Evolutionary conservation across 2,888 invertebrate genomes (phyloP).

Genomic region (Himalopsyche kuldschensis): DNA sequence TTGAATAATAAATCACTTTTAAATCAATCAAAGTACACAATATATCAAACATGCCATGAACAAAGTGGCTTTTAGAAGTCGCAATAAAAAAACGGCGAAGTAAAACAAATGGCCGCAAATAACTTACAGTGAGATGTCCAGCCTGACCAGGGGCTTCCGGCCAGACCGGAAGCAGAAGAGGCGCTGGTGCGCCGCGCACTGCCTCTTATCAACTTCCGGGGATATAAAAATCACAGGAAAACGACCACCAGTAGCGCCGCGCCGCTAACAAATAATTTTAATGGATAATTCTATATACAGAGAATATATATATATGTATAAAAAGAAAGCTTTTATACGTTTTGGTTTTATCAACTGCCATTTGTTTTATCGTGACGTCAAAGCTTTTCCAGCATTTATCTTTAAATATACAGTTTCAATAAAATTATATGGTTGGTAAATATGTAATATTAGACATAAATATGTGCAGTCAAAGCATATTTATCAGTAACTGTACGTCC

Average conservation of each 20-base stretch:
- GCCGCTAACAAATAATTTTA: neutral
- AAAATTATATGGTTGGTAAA: no score
- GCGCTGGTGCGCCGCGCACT: neutral
- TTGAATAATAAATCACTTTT: neutral
- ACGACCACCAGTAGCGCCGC: neutral
- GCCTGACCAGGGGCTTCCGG: conserved; percentile 22
- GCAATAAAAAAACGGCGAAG: neutral
- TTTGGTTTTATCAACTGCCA: no score
- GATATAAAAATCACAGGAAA: neutral
- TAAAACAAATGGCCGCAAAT: neutral
- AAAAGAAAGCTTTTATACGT: no score
- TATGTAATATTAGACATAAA: no score
- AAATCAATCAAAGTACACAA: neutral
- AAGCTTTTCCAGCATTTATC: no score
- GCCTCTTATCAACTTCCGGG: neutral
- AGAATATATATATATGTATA: no score
- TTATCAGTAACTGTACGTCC: no score
- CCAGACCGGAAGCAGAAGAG: conserved; percentile 26
- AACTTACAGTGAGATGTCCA: neutral
- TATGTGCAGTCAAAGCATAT: no score
- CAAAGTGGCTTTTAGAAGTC: neutral
- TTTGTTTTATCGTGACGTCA: no score
- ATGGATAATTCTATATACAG: neutral
- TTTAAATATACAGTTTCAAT: no score
- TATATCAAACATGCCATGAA: neutral